Percentiles rank a stretch among this genome's conserved stretches.
These are phyloP conservation scores for Neogale vison DNA, from an alignment of 2,113 vertebrate species.

Conservation along the genomic window DNA sequence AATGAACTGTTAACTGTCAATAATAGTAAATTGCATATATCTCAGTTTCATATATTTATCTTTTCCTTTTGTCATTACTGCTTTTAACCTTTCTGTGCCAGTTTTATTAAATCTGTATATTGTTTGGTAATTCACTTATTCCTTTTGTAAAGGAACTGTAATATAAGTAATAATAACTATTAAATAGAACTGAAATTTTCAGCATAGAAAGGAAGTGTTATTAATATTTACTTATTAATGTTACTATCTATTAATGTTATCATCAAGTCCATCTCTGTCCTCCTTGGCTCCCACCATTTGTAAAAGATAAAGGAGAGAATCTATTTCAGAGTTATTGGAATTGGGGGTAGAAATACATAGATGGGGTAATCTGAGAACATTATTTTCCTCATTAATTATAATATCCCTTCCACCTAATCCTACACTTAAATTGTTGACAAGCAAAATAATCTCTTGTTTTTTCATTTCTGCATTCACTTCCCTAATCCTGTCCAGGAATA, in stretches of 20 bases:
- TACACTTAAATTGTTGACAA: slow-evolving; percentile 28
- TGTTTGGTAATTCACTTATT: neutral
- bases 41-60: neutral
- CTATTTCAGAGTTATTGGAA: neutral
- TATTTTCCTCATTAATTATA: slow-evolving; percentile 9
- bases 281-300: neutral
- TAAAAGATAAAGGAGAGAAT: neutral
- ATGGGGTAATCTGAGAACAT: neutral
- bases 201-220: neutral
- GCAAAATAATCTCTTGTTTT: slow-evolving; percentile 31
- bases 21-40: neutral
- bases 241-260: neutral
- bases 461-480: neutral
- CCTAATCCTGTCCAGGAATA: neutral
- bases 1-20: neutral
- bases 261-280: neutral
- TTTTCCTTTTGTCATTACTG: neutral
- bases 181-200: slow-evolving; percentile 11
- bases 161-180: neutral
- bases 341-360: neutral
- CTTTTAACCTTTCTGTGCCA: neutral
- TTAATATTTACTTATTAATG: neutral
- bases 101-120: neutral
- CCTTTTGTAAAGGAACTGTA: slow-evolving; percentile 21
- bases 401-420: neutral